These are phyloP conservation scores for Borostomias antarcticus DNA, from an alignment of 2,797 vertebrate genomes.

Conservation along the genomic window DNA sequence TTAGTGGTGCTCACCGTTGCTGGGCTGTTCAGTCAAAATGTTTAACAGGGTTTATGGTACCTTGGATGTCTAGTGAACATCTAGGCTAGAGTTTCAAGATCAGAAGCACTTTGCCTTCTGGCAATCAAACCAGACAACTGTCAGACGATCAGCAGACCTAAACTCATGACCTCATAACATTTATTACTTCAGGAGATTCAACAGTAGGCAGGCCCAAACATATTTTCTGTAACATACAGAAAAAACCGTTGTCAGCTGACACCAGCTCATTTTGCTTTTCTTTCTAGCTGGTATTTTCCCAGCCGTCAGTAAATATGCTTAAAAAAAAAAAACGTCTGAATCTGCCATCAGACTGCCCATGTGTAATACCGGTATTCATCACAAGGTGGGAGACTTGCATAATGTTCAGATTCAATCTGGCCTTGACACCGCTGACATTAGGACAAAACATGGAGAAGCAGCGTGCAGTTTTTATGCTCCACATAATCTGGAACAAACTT, in stretches of 20 bases:
- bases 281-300: too few relatives aligned
- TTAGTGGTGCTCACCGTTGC: background rate
- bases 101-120: background rate
- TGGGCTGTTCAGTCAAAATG: background rate
- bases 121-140: background rate
- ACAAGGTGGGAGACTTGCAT: slow-evolving; percentile 38
- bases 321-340: too few relatives aligned
- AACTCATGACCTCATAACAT: background rate
- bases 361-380: slow-evolving; percentile 22
- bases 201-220: too few relatives aligned
- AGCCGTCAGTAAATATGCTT: too few relatives aligned
- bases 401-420: background rate
- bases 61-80: background rate
- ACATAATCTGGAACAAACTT: too few relatives aligned
- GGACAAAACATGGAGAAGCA: too few relatives aligned
- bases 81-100: background rate
- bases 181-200: too few relatives aligned
- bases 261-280: too few relatives aligned
- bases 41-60: background rate
- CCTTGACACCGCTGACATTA: background rate
- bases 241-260: too few relatives aligned
- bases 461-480: too few relatives aligned
- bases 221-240: too few relatives aligned
- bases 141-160: background rate
- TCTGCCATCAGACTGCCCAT: background rate